Evolutionary conservation across 1,140 invertebrate genomes (phyloP), one percentile per base, ranked within the genome.

Genomic region (Drosophila biarmipes): DNA sequence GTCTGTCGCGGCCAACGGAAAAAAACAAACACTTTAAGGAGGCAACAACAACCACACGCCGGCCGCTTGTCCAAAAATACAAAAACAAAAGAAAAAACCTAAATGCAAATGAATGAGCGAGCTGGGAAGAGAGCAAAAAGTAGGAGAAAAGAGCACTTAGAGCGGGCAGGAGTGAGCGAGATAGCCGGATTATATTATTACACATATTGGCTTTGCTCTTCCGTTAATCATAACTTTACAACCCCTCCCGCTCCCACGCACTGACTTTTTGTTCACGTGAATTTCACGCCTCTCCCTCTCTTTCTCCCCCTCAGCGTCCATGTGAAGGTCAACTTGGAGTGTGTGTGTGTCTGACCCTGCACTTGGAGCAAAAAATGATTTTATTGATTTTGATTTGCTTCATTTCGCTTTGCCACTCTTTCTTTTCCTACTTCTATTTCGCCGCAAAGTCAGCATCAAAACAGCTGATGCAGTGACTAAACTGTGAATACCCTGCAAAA

Each of bases 381-480:
- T 86, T 86, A 86, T 86, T 86, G 82, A 86, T 86, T 86, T 81
- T 86, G 82, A 86, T 86, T 86, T 81, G 69, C 74, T 68, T 76
- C 40, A 31, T 31, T 31, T 31, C 24, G 24, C 5, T 24, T 24
- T 24, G 24, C 24, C 3, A 24, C 24, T 52, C 8, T 58, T 57
- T 73, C 42, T 40, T 73, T 48, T 40, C 58, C 34, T 4, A 24
- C 24, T 24, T 24, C 24, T 31, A 31, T 31, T 31, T 31, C 29
- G 29, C 29, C 8, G 29, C 12, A 29, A 49, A 29, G 14, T 14
- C 24, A 6, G 19, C 45, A 66, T 29, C n/a, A 67, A 45, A 55
- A 37, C 63, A 68, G 49, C 66, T 69, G 63, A 51, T 68, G 63
- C 40, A 38, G 19, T 43, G 66, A 46, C 42, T 24, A 17, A 63